Conservation (phyloP, 2,113 vertebrate genomes). For the Poecile atricapillus region DNA sequence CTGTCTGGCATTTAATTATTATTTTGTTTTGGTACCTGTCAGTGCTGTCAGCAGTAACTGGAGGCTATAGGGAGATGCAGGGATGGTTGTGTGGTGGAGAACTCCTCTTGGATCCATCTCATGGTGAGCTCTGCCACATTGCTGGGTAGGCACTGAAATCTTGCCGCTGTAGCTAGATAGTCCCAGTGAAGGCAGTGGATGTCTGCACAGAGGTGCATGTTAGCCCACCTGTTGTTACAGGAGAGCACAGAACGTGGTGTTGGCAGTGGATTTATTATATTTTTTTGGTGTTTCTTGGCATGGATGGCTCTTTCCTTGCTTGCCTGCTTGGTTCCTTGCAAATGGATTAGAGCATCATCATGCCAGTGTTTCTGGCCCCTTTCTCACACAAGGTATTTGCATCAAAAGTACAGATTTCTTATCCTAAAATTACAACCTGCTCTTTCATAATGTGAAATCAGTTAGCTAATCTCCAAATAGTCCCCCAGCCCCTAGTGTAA, state of each 20-base stretch:
- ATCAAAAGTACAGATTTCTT: background rate
- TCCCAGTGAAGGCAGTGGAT: background rate
- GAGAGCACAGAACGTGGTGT: background rate
- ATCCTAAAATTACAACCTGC: slow-evolving; percentile 18
- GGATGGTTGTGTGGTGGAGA: background rate
- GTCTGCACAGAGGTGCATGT: rapidly evolving
- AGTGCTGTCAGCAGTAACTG: background rate
- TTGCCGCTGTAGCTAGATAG: background rate
- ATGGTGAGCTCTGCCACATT: background rate
- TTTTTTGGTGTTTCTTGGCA: background rate
- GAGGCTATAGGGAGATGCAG: background rate
- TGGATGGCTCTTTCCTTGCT: background rate
- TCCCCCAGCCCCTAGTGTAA: background rate
- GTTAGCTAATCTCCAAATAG: slow-evolving; percentile 8
- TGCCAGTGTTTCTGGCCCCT: background rate
- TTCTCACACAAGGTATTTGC: background rate
- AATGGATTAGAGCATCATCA: rapidly evolving
- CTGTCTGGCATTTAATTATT: background rate
- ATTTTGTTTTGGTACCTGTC: background rate
- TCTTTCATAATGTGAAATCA: background rate
- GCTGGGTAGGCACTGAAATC: rapidly evolving
- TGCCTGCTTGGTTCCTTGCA: background rate
- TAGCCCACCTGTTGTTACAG: background rate
- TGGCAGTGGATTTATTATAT: background rate
- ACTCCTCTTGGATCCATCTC: background rate